phyloP scores from a whole-genome alignment of 1,140 invertebrate species.

The Ips typographus region DNA sequence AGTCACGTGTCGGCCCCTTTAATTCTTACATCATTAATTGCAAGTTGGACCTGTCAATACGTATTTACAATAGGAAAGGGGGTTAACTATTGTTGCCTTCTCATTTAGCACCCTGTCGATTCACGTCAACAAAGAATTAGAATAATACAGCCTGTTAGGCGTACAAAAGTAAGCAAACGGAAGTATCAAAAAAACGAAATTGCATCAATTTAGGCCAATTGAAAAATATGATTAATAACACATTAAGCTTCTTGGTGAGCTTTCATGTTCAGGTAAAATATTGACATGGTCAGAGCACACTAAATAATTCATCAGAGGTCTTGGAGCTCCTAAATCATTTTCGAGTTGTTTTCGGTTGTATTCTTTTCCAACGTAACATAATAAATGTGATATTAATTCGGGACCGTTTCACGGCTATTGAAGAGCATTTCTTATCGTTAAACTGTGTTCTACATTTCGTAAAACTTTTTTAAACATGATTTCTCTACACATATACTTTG shows the following conservation, averaged over 20 bases:
- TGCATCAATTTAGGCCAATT: too few species aligned
- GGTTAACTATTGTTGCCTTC: constrained; percentile 1
- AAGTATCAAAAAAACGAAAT: too few species aligned
- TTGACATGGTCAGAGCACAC: constrained; percentile 24
- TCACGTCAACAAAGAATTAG: constrained; percentile 8
- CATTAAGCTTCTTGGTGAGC: constrained; percentile 16
- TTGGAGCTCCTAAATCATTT: constrained; percentile 32
- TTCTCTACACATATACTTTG: not conserved
- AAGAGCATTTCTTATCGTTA: constrained; percentile 10
- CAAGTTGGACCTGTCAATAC: constrained; percentile 21
- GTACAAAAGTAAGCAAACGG: not conserved
- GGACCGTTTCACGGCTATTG: constrained; percentile 24
- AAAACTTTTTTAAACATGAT: not conserved
- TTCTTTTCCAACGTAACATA: constrained; percentile 23
- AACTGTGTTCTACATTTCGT: not conserved
- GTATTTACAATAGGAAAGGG: constrained; percentile 13
- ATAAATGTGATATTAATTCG: constrained; percentile 35
- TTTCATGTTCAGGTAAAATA: constrained; percentile 33
- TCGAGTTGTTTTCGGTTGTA: constrained; percentile 35
- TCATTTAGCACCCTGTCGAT: constrained; percentile 3
- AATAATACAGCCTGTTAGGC: not conserved
- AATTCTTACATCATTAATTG: constrained; percentile 27
- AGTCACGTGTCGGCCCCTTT: constrained; percentile 19
- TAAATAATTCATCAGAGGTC: constrained; percentile 34
- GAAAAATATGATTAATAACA: constrained; percentile 13